These are phyloP conservation scores for Lepus townsendii DNA, from an alignment of 2,797 vertebrate species.

Conservation along the genomic window DNA sequence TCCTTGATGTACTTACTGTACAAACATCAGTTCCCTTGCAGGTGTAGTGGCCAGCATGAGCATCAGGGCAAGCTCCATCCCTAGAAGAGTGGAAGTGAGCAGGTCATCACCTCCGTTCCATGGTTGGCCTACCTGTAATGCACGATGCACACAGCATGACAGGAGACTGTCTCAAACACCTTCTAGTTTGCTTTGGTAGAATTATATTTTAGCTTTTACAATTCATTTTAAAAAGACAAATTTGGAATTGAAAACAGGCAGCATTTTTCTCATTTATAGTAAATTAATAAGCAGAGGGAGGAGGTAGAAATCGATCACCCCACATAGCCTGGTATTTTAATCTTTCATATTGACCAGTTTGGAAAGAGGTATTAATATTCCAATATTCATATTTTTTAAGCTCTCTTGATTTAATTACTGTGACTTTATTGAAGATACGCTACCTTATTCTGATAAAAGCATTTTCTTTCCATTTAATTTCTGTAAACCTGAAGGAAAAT, in stretches of 20 bases:
- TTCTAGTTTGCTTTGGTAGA: background rate
- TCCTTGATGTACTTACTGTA: background rate
- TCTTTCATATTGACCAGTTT: constrained; percentile 20
- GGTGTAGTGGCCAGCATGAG: background rate
- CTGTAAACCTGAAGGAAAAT: background rate
- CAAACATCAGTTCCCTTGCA: background rate
- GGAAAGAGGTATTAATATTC: constrained; percentile 15
- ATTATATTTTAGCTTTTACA: background rate
- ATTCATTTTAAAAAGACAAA: constrained; percentile 2
- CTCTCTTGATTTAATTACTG: background rate
- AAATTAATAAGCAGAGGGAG: background rate
- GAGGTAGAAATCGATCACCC: background rate
- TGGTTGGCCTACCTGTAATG: background rate
- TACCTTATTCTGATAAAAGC: background rate
- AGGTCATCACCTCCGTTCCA: background rate
- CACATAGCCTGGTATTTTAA: constrained; percentile 6
- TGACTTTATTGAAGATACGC: background rate
- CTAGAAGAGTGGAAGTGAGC: background rate
- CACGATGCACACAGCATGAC: background rate
- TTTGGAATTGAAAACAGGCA: background rate
- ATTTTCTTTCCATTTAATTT: constrained; percentile 13
- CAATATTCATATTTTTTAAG: background rate
- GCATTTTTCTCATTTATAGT: background rate
- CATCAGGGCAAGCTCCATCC: background rate
- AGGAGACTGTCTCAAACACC: background rate